Base-by-base conservation (phyloP, 2,113 vertebrate genomes). In the Pyrgilauda ruficollis region DNA sequence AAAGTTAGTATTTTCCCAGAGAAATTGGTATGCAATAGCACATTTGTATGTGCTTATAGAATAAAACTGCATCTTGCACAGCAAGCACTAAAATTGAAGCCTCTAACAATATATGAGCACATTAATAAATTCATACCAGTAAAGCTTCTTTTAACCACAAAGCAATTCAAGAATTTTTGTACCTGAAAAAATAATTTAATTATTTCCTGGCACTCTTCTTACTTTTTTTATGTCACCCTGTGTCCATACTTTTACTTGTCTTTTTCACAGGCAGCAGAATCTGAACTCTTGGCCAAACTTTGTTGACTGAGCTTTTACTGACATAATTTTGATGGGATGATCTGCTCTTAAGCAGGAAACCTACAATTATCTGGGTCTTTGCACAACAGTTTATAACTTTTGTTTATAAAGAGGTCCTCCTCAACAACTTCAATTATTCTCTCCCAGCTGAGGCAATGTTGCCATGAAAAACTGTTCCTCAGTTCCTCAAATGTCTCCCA, bases 91-190 rank as follows among this genome's bases (percentile, higher is more conserved):
- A 68, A 68, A 73, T 5, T 17, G 8, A 89, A 80, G 21, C 10
- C 7, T 58, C 15, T 61, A 56, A 28, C 11, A 28, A 47, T 18
- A 37, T 10, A 39, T 10, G 1, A 33, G 7, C 11, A 22, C 20
- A 73, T 24, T 41, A 35, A 44, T 69, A 47, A 39, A 47, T 52
- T 72, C 35, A 49, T 35, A 62, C 4, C 12, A 31, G 11, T 19
- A 61, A 64, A 76, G 2, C 2, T n/a, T 6, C 7, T 56, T 92
- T 69, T 63, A 76, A 47, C 9, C 3, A 35, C 8, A 37, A 33
- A 14, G 3, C 8, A 76, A 37, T 49, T 73, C 1, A 50, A 84
- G 31, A 39, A 39, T 11, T 39, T 28, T 3, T 0, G 0, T 31
- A 33, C 21, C 7, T 18, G 28, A 62, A 77, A 81, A 73, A 76